Percentiles rank a stretch among this genome's conserved stretches.
Evolutionary conservation across 1,140 invertebrate genomes (phyloP).

Genomic region (Oryzaephilus surinamensis): DNA sequence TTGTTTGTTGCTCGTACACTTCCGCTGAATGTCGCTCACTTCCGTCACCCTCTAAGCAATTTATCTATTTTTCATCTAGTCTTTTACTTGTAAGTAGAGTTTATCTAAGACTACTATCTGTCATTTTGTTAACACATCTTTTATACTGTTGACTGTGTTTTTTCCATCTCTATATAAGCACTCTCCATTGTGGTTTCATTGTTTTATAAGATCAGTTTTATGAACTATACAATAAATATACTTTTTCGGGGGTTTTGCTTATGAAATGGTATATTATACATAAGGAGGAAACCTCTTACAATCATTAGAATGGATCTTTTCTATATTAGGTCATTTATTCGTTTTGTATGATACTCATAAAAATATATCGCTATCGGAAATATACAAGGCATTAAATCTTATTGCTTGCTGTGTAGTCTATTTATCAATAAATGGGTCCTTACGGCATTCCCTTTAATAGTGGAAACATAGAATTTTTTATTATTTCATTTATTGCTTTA

Average conservation of each 20-base stretch:
- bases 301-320: constrained; percentile 2
- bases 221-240: constrained; percentile 7
- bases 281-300: no score
- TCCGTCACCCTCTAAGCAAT: constrained; percentile 10
- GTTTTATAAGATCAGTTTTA: constrained; percentile 9
- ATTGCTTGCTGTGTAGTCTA: no score
- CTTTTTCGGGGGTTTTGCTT: no score
- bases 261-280: no score
- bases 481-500: no score
- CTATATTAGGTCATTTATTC: constrained; percentile 7
- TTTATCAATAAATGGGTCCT: no score
- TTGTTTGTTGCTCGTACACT: constrained; percentile 9
- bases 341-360: constrained; percentile 4
- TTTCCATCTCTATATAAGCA: not conserved
- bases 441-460: no score
- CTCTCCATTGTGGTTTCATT: not conserved
- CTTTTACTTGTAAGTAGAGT: constrained; percentile 9
- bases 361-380: constrained; percentile 9
- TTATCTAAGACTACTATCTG: constrained; percentile 13
- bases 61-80: constrained; percentile 17
- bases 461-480: no score
- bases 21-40: constrained; percentile 9
- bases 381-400: constrained; percentile 10
- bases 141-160: not conserved
- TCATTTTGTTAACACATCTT: constrained; percentile 16